Percentiles rank a stretch among this genome's conserved stretches.
Conservation (phyloP, 2,888 invertebrate genomes). For the Drosophila bunnanda region DNA sequence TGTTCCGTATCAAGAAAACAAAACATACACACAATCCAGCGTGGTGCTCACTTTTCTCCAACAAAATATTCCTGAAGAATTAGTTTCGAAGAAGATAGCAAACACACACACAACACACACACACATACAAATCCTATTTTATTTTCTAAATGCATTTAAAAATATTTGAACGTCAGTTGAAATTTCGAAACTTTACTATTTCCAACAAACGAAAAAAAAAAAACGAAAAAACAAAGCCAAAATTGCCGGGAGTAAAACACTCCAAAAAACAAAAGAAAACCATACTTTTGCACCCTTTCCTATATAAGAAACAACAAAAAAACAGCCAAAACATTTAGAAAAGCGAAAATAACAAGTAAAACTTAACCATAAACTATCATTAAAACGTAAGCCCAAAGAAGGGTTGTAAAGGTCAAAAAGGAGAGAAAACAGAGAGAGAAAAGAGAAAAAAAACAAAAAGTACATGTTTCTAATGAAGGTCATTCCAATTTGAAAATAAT, state of each 20-base stretch:
- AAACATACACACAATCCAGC: constrained; percentile 28
- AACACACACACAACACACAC: constrained; percentile 33
- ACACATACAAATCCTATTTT: constrained; percentile 73
- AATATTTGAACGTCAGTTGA: constrained; percentile 69
- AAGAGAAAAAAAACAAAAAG: constrained; percentile 56
- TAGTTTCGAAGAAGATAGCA: constrained; percentile 49
- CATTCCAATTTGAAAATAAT: constrained; percentile 79
- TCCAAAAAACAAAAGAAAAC: constrained; percentile 54
- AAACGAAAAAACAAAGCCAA: constrained; percentile 57
- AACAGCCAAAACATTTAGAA: constrained; percentile 65
- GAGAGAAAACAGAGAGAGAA: constrained; percentile 16
- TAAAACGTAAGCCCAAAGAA: constrained; percentile 33
- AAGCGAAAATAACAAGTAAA: constrained; percentile 47
- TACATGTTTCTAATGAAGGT: constrained; percentile 81
- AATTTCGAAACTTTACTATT: constrained; percentile 79
- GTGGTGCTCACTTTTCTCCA: constrained; percentile 69
- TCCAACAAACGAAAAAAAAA: constrained; percentile 54
- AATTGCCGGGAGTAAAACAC: constrained; percentile 71
- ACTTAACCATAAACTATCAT: constrained; percentile 37
- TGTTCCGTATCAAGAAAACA: constrained; percentile 11
- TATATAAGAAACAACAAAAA: constrained; percentile 67
- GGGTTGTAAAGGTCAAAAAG: constrained; percentile 64
- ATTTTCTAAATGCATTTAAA: constrained; percentile 80
- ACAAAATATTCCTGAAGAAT: constrained; percentile 70
- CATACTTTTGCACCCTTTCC: constrained; percentile 73